Evolutionary conservation across 2,113 vertebrate genomes (phyloP).

Genomic region (Laterallus jamaicensis): DNA sequence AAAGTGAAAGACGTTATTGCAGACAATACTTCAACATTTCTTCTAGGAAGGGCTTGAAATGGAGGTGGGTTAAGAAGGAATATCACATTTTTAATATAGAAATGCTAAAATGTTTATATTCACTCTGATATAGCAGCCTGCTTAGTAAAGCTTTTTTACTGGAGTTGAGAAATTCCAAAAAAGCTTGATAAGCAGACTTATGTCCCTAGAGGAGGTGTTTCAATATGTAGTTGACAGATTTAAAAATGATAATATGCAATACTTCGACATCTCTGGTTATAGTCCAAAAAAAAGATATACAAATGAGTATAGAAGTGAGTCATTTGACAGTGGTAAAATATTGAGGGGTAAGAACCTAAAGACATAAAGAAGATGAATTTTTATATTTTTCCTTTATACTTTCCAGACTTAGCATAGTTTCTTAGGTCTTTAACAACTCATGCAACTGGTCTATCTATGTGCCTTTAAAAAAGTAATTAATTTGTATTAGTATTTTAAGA

Average conservation of each 20-base stretch:
- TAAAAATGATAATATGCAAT: neutral
- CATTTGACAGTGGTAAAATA: neutral
- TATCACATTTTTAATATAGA: neutral
- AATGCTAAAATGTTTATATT: neutral
- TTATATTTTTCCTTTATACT: neutral
- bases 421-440: neutral
- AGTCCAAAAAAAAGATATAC: neutral
- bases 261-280: neutral
- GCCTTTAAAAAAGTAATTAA: neutral
- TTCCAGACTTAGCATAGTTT: neutral
- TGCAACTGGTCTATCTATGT: neutral
- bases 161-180: neutral
- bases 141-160: neutral
- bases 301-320: neutral
- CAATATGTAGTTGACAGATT: neutral
- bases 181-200: neutral
- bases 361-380: neutral
- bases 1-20: neutral
- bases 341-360: neutral
- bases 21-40: neutral
- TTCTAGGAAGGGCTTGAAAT: neutral
- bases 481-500: neutral
- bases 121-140: neutral
- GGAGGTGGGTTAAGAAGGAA: neutral
- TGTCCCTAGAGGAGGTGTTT: neutral